These are phyloP conservation scores for Phortica magna DNA, from an alignment of 2,888 invertebrate species.

Conservation along the genomic window DNA sequence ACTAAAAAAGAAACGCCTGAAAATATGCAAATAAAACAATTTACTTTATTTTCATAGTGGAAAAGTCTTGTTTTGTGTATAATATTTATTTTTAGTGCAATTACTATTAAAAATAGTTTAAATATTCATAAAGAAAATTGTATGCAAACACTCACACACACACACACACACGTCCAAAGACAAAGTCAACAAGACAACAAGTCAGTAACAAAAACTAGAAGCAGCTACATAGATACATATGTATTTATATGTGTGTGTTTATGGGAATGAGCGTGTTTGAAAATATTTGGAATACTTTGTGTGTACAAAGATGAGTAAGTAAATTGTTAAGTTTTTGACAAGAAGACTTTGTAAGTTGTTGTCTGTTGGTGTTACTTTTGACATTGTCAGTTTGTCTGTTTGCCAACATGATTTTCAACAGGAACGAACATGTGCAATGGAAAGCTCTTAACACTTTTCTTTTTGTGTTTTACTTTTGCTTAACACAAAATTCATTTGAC, in stretches of 20 bases:
- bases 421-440: background rate
- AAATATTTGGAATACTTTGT: background rate
- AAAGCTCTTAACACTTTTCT: conserved; percentile 12
- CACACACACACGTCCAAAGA: background rate
- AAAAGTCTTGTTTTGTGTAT: background rate
- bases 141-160: background rate
- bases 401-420: conserved; percentile 7
- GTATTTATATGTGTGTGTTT: background rate
- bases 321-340: background rate
- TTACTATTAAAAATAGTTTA: conserved; percentile 21
- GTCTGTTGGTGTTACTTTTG: background rate
- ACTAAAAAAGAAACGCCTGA: background rate
- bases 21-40: conserved; percentile 2
- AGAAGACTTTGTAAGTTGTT: background rate
- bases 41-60: background rate
- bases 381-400: background rate
- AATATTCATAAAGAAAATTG: conserved; percentile 19
- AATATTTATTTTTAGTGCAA: conserved; percentile 8
- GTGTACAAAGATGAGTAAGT: background rate
- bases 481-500: conserved; percentile 17
- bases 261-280: background rate
- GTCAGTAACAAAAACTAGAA: background rate
- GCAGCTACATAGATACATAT: background rate
- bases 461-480: background rate
- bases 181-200: background rate